Conservation (phyloP, 2,888 invertebrate genomes). For the Drosophila prolongata region DNA sequence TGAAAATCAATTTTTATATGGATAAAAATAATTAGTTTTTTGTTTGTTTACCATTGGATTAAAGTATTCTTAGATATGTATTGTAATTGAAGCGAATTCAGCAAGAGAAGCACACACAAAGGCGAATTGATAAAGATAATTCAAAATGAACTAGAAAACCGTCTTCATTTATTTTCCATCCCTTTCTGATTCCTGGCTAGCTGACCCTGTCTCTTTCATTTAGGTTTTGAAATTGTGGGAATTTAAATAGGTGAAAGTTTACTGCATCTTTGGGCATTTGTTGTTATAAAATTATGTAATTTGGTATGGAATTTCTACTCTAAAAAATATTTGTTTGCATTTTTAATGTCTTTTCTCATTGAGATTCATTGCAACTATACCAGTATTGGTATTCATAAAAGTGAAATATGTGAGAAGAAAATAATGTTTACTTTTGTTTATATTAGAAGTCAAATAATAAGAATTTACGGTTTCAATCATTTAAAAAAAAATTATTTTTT, state of each 20-base stretch:
- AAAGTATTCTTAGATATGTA: constrained; percentile 41
- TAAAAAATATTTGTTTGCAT: no score
- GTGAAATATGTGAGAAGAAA: no score
- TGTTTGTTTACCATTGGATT: constrained; percentile 38
- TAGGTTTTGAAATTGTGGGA: background rate
- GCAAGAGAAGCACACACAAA: constrained; percentile 17
- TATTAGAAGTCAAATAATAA: no score
- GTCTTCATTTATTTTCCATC: constrained; percentile 12
- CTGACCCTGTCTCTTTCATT: constrained; percentile 17
- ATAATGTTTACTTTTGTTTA: background rate
- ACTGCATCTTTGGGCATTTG: background rate
- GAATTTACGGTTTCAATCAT: no score
- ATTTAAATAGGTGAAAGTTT: constrained; percentile 23
- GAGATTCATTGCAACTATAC: no score
- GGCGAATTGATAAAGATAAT: constrained; percentile 46
- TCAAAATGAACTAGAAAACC: constrained; percentile 29
- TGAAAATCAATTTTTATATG: constrained; percentile 34
- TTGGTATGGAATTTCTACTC: background rate
- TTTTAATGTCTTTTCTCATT: no score
- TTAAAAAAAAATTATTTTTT: no score
- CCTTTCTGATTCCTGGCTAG: constrained; percentile 17
- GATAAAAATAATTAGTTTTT: constrained; percentile 32
- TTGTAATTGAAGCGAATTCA: constrained; percentile 34
- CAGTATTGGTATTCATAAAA: no score
- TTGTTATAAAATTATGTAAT: constrained; percentile 4